Percentiles rank a stretch among this genome's conserved stretches.
Evolutionary conservation across 1,140 invertebrate species (phyloP).

Genomic region (Anagrus nilaparvatae): DNA sequence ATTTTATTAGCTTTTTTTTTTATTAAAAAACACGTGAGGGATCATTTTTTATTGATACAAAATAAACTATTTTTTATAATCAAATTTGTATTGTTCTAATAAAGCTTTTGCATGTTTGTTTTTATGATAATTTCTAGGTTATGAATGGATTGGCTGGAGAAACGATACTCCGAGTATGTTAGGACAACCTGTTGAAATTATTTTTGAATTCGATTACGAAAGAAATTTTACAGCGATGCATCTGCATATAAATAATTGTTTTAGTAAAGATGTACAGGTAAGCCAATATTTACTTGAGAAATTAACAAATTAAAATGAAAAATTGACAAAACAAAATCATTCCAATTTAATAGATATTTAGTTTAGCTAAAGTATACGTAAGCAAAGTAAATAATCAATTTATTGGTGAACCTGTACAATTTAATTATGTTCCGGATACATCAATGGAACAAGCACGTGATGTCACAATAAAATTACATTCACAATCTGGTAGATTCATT

Average conservation of each 20-base stretch:
- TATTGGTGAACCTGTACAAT: conserved; percentile 52
- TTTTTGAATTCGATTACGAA: conserved; percentile 65
- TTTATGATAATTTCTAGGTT: conserved; percentile 43
- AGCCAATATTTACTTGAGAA: conserved; percentile 8
- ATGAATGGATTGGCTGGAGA: conserved; percentile 78
- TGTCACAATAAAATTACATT: conserved; percentile 71
- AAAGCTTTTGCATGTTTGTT: too few species aligned
- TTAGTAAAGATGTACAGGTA: conserved; percentile 57
- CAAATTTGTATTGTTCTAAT: too few species aligned
- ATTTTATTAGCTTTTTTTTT: too few species aligned
- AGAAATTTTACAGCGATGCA: conserved; percentile 66
- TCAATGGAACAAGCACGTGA: conserved; percentile 72
- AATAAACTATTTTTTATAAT: too few species aligned
- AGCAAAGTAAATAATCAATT: conserved; percentile 59
- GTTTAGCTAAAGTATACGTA: conserved; percentile 59
- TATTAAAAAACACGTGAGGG: too few species aligned
- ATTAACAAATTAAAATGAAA: neutral
- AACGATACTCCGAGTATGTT: conserved; percentile 51
- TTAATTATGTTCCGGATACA: conserved; percentile 70
- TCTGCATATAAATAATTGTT: conserved; percentile 60
- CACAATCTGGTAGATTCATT: conserved; percentile 63
- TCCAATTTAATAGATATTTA: conserved; percentile 48
- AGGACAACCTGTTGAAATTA: conserved; percentile 52
- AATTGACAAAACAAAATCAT: too few species aligned
- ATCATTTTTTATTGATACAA: too few species aligned